phyloP scores from a whole-genome alignment of 2,888 invertebrate genomes.

The Lathronympha strigana region DNA sequence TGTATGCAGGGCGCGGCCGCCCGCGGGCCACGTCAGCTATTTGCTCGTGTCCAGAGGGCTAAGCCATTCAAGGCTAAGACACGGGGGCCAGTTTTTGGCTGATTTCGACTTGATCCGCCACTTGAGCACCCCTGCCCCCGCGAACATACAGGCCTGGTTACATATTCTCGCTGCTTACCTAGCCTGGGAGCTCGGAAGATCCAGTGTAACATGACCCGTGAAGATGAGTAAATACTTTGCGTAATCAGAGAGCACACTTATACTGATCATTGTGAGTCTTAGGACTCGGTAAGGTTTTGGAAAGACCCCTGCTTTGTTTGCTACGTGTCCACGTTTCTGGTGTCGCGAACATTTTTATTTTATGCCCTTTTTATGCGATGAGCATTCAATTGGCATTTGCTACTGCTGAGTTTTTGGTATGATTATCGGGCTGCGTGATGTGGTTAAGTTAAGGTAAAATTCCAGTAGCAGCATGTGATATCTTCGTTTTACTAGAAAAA shows the following conservation, averaged over 20 bases:
- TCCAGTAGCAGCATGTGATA: not conserved
- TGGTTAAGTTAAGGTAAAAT: slow-evolving; percentile 27
- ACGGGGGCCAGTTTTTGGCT: slow-evolving; percentile 81
- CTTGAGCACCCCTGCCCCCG: slow-evolving; percentile 51
- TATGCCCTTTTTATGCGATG: slow-evolving; percentile 24
- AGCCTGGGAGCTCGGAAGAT: too few relatives aligned
- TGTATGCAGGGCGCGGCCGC: slow-evolving; percentile 81
- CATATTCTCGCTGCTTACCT: not conserved
- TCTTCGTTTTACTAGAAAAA: slow-evolving; percentile 1
- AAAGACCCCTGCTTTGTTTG: slow-evolving; percentile 27
- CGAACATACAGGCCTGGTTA: slow-evolving; percentile 27
- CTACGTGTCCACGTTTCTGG: slow-evolving; percentile 35
- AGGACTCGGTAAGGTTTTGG: not conserved
- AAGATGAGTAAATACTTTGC: not conserved
- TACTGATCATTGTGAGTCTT: not conserved
- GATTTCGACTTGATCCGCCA: slow-evolving; percentile 73
- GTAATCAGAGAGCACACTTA: not conserved
- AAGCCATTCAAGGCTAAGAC: slow-evolving; percentile 84
- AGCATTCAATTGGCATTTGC: slow-evolving; percentile 29
- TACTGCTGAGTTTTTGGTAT: slow-evolving; percentile 24
- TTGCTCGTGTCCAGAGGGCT: slow-evolving; percentile 82
- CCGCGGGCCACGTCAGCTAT: slow-evolving; percentile 83
- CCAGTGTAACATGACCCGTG: not conserved
- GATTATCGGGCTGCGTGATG: slow-evolving; percentile 23
- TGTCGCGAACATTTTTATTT: slow-evolving; percentile 39